A percentile compares a stretch with the other conserved stretches of the same genome.
These are phyloP conservation scores for Oncorhynchus kisutch DNA, from an alignment of 2,113 vertebrate genomes.

Conservation along the genomic window DNA sequence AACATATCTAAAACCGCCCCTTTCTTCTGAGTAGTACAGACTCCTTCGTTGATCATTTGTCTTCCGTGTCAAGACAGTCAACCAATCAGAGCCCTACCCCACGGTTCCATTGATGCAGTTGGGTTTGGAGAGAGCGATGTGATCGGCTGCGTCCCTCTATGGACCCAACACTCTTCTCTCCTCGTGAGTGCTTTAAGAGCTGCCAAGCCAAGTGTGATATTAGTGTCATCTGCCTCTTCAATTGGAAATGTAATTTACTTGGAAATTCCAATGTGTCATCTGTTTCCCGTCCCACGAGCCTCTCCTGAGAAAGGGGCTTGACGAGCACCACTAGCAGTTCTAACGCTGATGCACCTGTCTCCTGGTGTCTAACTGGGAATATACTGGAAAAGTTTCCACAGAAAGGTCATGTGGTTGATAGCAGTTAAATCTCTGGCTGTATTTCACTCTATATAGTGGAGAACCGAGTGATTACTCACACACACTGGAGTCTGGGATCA, in stretches of 20 bases:
- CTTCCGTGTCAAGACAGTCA: conserved; percentile 13
- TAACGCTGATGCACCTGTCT: conserved; percentile 52
- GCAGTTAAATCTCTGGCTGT: conserved; percentile 41
- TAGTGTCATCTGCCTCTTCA: conserved; percentile 68
- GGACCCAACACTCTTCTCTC: conserved; percentile 20
- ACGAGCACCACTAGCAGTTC: conserved; percentile 32
- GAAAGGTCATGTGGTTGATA: conserved; percentile 47
- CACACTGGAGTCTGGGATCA: conserved; percentile 32
- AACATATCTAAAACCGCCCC: conserved; percentile 1
- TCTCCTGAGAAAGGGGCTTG: conserved; percentile 25
- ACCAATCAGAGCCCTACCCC: conserved; percentile 16
- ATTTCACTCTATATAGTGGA: conserved; percentile 37
- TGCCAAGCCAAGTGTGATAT: conserved; percentile 68
- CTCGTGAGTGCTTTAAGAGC: conserved; percentile 55
- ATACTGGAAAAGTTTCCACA: conserved; percentile 21
- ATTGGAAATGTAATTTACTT: conserved; percentile 59
- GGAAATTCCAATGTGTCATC: conserved; percentile 60
- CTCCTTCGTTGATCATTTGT: conserved; percentile 16
- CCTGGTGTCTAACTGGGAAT: conserved; percentile 36
- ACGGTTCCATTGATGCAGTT: conserved; percentile 11
- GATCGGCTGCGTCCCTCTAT: conserved; percentile 20
- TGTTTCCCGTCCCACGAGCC: conserved; percentile 41
- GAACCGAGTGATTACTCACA: conserved; percentile 49
- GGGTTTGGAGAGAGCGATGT: conserved; percentile 44
- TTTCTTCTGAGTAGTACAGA: conserved; percentile 14